phyloP scores from a whole-genome alignment of 92 coral and sea anemone species.

The Porites evermanni region DNA sequence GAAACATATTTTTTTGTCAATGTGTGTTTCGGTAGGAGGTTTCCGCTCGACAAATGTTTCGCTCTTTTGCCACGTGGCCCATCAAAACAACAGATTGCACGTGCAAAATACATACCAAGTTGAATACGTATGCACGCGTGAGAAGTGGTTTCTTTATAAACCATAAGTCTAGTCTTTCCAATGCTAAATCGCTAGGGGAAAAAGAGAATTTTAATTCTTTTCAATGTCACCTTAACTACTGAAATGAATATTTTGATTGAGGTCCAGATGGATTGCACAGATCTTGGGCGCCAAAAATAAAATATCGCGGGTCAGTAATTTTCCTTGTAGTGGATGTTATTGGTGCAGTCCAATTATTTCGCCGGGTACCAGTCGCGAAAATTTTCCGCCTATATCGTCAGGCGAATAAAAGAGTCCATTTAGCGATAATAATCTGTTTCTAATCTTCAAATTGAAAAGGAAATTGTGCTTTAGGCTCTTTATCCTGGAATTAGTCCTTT shows the following conservation, averaged over 20 bases:
- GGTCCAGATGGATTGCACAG: slow-evolving; percentile 16
- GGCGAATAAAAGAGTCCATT: background rate
- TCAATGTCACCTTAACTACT: background rate
- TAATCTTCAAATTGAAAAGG: background rate
- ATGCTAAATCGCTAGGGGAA: background rate
- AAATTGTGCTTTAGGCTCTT: background rate
- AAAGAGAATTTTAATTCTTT: background rate
- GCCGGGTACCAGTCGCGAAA: slow-evolving; percentile 42
- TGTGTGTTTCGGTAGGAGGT: slow-evolving; percentile 24
- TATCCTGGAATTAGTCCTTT: background rate
- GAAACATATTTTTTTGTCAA: background rate
- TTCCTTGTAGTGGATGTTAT: background rate
- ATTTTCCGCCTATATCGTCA: slow-evolving; percentile 46
- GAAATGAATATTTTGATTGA: slow-evolving; percentile 1
- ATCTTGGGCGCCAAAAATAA: slow-evolving; percentile 20
- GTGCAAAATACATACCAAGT: slow-evolving; percentile 76
- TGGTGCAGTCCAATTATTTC: slow-evolving; percentile 31
- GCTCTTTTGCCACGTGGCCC: slow-evolving; percentile 95
- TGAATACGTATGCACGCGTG: slow-evolving; percentile 68
- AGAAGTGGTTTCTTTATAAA: slow-evolving; percentile 14
- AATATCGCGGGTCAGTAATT: background rate
- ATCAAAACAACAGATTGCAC: slow-evolving; percentile 94
- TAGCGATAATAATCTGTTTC: background rate
- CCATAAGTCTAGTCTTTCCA: background rate
- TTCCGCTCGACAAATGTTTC: slow-evolving; percentile 48